Evolutionary conservation across 2,797 vertebrate species (phyloP).

Genomic region (Xenopus petersii): DNA sequence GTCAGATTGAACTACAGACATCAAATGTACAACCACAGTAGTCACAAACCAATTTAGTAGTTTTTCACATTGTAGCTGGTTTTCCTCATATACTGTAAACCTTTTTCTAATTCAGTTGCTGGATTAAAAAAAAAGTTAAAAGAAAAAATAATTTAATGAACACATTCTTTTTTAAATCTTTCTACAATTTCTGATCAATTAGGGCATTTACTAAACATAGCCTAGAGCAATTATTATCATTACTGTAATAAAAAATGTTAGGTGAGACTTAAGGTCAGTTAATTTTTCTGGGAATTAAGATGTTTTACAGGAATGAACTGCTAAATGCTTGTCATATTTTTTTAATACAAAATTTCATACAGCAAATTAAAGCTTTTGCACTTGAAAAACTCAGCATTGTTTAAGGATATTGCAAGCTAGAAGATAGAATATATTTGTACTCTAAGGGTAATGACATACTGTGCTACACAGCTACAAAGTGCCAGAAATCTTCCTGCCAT

Average conservation of each 20-base stretch:
- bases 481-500: too few relatives aligned
- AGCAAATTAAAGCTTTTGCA: neutral
- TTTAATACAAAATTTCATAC: slow-evolving; percentile 26
- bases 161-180: slow-evolving; percentile 30
- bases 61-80: too few relatives aligned
- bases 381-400: too few relatives aligned
- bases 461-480: too few relatives aligned
- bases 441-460: too few relatives aligned
- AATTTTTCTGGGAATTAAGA: slow-evolving; percentile 12
- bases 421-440: too few relatives aligned
- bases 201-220: slow-evolving; percentile 31
- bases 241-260: slow-evolving; percentile 10
- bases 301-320: slow-evolving; percentile 17
- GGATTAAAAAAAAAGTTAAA: slow-evolving; percentile 18
- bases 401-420: too few relatives aligned
- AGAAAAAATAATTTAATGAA: slow-evolving; percentile 19
- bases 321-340: slow-evolving; percentile 3
- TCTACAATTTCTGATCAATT: slow-evolving; percentile 40
- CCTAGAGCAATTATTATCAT: slow-evolving; percentile 18
- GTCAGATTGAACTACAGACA: too few relatives aligned
- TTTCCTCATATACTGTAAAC: neutral
- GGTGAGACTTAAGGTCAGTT: slow-evolving; percentile 48
- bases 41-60: too few relatives aligned
- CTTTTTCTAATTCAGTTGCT: slow-evolving; percentile 15
- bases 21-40: too few relatives aligned